Evolutionary conservation across 1,140 invertebrate species (phyloP), one percentile per base, ranked within the genome.

Genomic region (Leguminivora glycinivorella): DNA sequence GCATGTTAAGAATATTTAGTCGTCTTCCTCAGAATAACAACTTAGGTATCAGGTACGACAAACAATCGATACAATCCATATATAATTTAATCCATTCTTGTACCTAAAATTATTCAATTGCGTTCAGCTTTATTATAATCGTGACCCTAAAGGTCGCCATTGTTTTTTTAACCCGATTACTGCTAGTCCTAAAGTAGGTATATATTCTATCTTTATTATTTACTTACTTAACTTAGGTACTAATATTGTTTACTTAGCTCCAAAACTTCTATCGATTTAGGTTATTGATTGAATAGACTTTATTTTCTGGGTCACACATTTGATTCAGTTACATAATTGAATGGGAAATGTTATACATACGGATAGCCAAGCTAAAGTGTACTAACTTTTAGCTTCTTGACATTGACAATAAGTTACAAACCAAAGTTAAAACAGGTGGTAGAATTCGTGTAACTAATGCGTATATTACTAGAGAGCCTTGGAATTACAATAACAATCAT

Each of bases 401-500:
- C 34, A 9, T 29, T 29, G 26, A 29, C 26, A 38, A 3, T 38
- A n/a, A 17, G 4, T 17, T 2, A 43, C 1, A 43, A n/a, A 6
- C 17, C 6, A 43, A 43, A 43, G 34, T 43, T 43, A 43, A 43
- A 14, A 43, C 40, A 43, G 40, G n/a, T 29, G 25, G 58, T 5
- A 29, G 17, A 19, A n/a, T 26, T 60, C 17, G 5, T 14, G n/a
- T 19, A 17, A 63, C 58, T 14, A 63, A 63, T 4, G 26, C 58
- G 17, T 1, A 31, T 22, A 6, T 29, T 63, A 63, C 58, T 14
- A 31, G 24, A 17, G 25, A 63, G n/a, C 58, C 58, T 63, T 63
- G 58, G 26, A 19, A 63, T 63, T 63, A 63, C 7, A 63, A 63
- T 63, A 63, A 63, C 58, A 63, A 63, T 63, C 1, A 63, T 63